Evolutionary conservation across 2,797 vertebrate genomes (phyloP).

Genomic region (Chaunax sp.): DNA sequence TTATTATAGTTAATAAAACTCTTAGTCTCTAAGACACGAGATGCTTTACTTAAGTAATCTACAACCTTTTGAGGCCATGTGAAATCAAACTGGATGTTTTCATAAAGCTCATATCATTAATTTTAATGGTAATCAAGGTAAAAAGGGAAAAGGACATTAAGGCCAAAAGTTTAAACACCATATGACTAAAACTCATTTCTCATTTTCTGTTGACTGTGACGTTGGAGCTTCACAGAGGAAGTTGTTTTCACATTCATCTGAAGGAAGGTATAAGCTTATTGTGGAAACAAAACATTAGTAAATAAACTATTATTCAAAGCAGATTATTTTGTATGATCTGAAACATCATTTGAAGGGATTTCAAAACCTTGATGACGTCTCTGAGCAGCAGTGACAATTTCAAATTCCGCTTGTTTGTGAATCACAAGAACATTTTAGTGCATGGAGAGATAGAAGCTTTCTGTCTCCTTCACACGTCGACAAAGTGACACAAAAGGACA

Average conservation of each 20-base stretch:
- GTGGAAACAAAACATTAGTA: not conserved
- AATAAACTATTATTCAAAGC: slow-evolving; percentile 19
- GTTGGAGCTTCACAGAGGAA: slow-evolving; percentile 21
- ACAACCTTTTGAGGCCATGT: no score
- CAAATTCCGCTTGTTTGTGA: not conserved
- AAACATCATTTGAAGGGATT: not conserved
- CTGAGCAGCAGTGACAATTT: not conserved
- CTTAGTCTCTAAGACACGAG: not conserved
- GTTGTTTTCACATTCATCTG: not conserved
- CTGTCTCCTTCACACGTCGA: slow-evolving; percentile 10
- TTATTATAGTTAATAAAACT: not conserved
- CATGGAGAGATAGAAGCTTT: slow-evolving; percentile 10
- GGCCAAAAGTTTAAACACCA: no score
- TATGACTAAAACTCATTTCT: no score
- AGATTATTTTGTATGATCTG: slow-evolving; percentile 1
- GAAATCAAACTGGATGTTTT: no score
- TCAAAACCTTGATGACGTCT: not conserved
- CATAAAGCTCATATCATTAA: no score
- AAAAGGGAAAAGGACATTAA: no score
- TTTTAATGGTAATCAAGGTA: no score
- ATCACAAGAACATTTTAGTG: not conserved
- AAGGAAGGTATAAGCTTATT: no score
- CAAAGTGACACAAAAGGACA: slow-evolving; percentile 35
- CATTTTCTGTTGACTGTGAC: not conserved
- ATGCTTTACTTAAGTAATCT: not conserved